Evolutionary conservation across 2,113 vertebrate genomes (phyloP).

Genomic region (human (Homo sapiens)): GRCh38 chr4:145880501-145881000

Average conservation of each 20-base stretch:
- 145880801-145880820: background rate
- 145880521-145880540: background rate
- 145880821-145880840: background rate
- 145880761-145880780: slow-evolving; percentile 7
- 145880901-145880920: slow-evolving; percentile 69
- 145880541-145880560: background rate
- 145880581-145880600: background rate
- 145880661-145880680: background rate
- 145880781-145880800: background rate
- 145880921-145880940: background rate
- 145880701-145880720: slow-evolving; percentile 62
- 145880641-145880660: slow-evolving; percentile 28
- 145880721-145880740: background rate
- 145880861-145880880: background rate
- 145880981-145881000: background rate
- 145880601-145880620: background rate
- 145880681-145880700: background rate
- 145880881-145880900: slow-evolving; percentile 60
- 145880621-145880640: background rate
- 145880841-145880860: background rate
- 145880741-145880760: slow-evolving; percentile 14
- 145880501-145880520: background rate
- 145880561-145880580: background rate
- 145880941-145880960: background rate
- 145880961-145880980: background rate